A percentile compares a stretch with the other conserved stretches of the same genome.
phyloP scores from a whole-genome alignment of 2,888 invertebrate species.

The Ischnura elegans region DNA sequence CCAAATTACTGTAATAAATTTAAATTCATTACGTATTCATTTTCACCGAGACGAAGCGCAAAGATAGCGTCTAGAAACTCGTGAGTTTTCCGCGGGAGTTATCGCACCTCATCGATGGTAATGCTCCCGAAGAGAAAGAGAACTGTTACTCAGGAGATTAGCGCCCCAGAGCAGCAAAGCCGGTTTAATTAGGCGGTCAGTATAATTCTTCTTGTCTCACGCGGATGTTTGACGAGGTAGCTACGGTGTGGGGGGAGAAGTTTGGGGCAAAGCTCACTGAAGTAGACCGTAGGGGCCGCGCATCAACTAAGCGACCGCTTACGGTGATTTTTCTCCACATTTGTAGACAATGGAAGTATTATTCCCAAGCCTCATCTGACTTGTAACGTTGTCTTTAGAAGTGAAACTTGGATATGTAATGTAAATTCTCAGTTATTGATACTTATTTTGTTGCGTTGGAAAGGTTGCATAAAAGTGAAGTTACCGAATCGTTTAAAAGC shows the following conservation, averaged over 20 bases:
- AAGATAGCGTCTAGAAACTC: not conserved
- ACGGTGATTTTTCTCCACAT: no score
- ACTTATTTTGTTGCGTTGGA: no score
- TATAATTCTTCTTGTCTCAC: not conserved
- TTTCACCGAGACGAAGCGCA: not conserved
- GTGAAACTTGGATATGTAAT: no score
- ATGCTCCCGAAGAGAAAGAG: not conserved
- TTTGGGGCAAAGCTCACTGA: no score
- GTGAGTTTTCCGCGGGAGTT: not conserved
- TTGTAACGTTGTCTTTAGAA: no score
- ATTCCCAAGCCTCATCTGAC: no score
- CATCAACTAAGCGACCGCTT: no score
- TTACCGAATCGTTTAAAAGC: no score
- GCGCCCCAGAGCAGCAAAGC: not conserved
- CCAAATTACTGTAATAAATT: not conserved
- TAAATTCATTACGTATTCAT: not conserved
- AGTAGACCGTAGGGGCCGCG: no score
- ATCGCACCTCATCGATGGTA: constrained; percentile 14
- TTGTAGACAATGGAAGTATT: no score
- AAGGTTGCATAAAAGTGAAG: no score
- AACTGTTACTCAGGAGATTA: not conserved
- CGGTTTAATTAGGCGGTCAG: not conserved
- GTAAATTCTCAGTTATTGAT: no score
- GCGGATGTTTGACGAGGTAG: constrained; percentile 2
- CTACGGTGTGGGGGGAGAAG: not conserved